A percentile compares a stretch with the other conserved stretches of the same genome.
phyloP scores from a whole-genome alignment of 2,113 vertebrate species.

The Clarias batrachus region DNA sequence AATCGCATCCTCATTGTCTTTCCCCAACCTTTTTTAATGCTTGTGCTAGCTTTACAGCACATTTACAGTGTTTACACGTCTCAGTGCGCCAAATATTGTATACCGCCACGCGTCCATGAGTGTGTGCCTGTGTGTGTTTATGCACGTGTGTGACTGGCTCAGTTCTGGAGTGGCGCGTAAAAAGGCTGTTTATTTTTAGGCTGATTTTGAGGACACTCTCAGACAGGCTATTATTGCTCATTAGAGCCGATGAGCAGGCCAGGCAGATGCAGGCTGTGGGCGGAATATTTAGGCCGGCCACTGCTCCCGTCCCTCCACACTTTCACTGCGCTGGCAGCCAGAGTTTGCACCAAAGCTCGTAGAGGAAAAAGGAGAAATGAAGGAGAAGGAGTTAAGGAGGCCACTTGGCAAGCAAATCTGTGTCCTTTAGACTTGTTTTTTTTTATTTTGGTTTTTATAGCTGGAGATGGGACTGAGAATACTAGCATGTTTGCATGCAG shows the following conservation, averaged over 20 bases:
- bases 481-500: neutral
- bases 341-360: slow-evolving; percentile 47
- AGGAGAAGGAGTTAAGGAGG: slow-evolving; percentile 27
- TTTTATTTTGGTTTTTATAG: neutral
- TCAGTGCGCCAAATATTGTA: slow-evolving; percentile 16
- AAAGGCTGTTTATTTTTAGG: slow-evolving; percentile 53
- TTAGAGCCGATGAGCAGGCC: slow-evolving; percentile 71
- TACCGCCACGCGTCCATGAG: slow-evolving; percentile 1
- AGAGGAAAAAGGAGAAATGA: slow-evolving; percentile 31
- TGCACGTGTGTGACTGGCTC: slow-evolving; percentile 43
- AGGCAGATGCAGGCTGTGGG: slow-evolving; percentile 59
- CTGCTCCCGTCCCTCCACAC: neutral
- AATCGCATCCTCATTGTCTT: slow-evolving; percentile 61
- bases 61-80: neutral
- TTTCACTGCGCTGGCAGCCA: neutral
- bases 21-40: slow-evolving; percentile 34
- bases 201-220: slow-evolving; percentile 72
- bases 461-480: neutral
- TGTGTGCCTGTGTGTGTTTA: slow-evolving; percentile 16
- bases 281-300: slow-evolving; percentile 40
- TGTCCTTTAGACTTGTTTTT: slow-evolving; percentile 5
- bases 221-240: slow-evolving; percentile 71
- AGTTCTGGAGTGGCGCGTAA: slow-evolving; percentile 61
- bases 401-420: slow-evolving; percentile 24
- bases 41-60: slow-evolving; percentile 42